Evolutionary conservation across 2,888 invertebrate genomes (phyloP).

Genomic region (Aricia artaxerxes): DNA sequence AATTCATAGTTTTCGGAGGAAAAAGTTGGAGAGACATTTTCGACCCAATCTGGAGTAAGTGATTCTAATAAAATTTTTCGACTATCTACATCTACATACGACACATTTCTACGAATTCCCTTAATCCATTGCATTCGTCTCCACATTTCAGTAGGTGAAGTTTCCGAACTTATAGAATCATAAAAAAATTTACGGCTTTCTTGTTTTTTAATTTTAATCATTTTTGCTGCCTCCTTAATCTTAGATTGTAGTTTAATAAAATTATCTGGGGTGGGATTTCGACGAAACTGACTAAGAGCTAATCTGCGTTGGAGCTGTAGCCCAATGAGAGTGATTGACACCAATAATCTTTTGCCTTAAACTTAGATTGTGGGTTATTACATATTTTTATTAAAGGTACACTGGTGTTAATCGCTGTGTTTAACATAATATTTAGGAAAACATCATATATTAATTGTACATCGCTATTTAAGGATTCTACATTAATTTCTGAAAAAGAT

Average conservation of each 20-base stretch:
- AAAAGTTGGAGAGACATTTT: too few species aligned
- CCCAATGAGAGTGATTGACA: slow-evolving; percentile 37
- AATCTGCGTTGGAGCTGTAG: slow-evolving; percentile 38
- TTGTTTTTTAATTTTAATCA: slow-evolving; percentile 37
- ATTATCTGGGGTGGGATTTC: slow-evolving; percentile 42
- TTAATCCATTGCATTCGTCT: slow-evolving; percentile 31
- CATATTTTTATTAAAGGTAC: slow-evolving; percentile 36
- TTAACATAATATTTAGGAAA: slow-evolving; percentile 25
- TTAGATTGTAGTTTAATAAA: slow-evolving; percentile 35
- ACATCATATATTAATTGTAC: slow-evolving; percentile 3
- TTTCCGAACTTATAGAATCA: slow-evolving; percentile 25
- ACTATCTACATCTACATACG: background rate
- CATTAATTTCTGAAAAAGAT: background rate
- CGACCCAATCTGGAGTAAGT: background rate
- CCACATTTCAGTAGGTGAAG: slow-evolving; percentile 29
- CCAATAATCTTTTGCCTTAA: slow-evolving; percentile 44
- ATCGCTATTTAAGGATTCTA: background rate
- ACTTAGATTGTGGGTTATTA: slow-evolving; percentile 35
- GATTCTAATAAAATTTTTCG: background rate
- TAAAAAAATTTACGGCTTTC: slow-evolving; percentile 34
- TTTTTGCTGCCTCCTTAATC: slow-evolving; percentile 31
- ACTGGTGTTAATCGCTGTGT: background rate
- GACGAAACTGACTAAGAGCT: slow-evolving; percentile 39
- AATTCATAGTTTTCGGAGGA: too few species aligned
- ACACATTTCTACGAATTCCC: background rate